These are phyloP conservation scores for Ceuthmochares aereus DNA, from an alignment of 2,113 vertebrate genomes.

Conservation along the genomic window DNA sequence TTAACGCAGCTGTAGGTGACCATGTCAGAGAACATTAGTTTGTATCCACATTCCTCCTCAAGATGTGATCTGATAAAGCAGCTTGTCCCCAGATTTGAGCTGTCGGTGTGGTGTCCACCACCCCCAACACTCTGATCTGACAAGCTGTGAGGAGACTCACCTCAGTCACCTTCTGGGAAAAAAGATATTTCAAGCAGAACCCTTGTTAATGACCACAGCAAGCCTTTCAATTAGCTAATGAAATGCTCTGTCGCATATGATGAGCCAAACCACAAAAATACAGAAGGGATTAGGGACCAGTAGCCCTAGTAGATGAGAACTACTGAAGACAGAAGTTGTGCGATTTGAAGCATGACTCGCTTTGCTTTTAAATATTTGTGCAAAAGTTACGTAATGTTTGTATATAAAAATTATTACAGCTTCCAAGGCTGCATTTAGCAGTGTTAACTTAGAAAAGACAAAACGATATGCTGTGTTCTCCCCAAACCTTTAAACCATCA, in stretches of 20 bases:
- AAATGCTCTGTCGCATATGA: not conserved
- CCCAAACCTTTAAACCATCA: not conserved
- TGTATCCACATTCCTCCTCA: not conserved
- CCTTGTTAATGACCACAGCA: not conserved
- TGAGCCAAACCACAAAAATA: not conserved
- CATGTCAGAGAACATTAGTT: not conserved
- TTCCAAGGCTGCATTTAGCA: slow-evolving; percentile 47
- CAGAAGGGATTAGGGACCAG: not conserved
- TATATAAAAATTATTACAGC: slow-evolving; percentile 62
- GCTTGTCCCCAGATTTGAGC: not conserved
- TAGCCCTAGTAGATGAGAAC: not conserved
- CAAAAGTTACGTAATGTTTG: slow-evolving; percentile 70
- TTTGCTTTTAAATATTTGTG: slow-evolving; percentile 77
- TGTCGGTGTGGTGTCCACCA: not conserved
- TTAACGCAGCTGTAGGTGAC: not conserved
- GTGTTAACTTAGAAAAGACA: slow-evolving; percentile 53
- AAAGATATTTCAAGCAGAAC: not conserved
- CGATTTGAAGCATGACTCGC: slow-evolving; percentile 52
- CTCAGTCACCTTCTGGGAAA: not conserved
- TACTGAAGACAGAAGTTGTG: slow-evolving; percentile 27
- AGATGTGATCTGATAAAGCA: not conserved
- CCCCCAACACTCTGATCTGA: not conserved
- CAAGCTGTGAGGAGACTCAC: not conserved
- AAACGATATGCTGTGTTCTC: not conserved
- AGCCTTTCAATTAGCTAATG: not conserved